These are phyloP conservation scores for Dyspetes luteomarginatus DNA, from an alignment of 2,888 invertebrate genomes.

Conservation along the genomic window DNA sequence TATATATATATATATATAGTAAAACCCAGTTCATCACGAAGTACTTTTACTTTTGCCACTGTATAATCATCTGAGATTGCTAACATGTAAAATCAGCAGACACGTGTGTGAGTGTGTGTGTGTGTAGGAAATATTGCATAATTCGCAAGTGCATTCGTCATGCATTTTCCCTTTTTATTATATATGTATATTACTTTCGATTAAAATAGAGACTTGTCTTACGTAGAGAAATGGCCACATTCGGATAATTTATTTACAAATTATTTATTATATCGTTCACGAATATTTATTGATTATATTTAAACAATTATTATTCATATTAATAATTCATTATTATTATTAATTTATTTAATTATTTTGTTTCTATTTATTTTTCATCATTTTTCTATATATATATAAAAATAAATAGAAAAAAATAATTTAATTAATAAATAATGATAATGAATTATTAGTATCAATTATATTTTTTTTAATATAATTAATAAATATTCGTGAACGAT, in stretches of 20 bases:
- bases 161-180: background rate
- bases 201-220: no score
- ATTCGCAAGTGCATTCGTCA: background rate
- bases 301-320: background rate
- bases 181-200: background rate
- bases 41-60: conserved; percentile 61
- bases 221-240: no score
- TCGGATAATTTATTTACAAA: background rate
- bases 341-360: background rate
- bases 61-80: background rate
- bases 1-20: no score
- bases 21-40: conserved; percentile 43
- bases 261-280: background rate
- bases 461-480: no score
- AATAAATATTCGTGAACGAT: background rate
- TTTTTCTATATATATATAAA: no score
- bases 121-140: background rate
- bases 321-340: background rate
- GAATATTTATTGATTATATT: background rate
- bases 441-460: no score
- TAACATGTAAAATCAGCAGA: no score
- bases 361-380: background rate
- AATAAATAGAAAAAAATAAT: no score
- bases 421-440: no score
- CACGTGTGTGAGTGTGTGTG: background rate